Conservation (phyloP, 1,140 invertebrate species). For the Drosophila saltans region DNA sequence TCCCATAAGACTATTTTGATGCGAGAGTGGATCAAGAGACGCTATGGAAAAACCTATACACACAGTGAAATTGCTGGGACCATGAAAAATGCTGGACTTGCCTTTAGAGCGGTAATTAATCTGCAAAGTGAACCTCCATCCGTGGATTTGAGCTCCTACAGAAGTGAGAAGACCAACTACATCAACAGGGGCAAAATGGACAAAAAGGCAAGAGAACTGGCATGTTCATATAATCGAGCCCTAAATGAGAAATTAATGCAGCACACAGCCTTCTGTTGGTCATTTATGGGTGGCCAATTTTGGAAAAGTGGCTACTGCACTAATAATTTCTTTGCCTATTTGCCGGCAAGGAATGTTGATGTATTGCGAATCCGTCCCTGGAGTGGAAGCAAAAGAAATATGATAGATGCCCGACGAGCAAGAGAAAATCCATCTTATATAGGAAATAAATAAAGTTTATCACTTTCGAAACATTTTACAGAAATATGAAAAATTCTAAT, state of each 20-base stretch:
- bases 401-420: background rate
- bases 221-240: background rate
- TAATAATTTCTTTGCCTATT: constrained; percentile 37
- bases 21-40: constrained; percentile 41
- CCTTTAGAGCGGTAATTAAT: background rate
- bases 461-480: background rate
- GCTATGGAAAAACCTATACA: constrained; percentile 38
- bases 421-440: too few relatives aligned
- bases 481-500: too few relatives aligned
- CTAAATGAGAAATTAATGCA: constrained; percentile 27
- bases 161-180: background rate
- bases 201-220: background rate
- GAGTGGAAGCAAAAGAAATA: background rate
- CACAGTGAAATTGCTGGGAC: background rate
- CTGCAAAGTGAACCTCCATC: background rate
- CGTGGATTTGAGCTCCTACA: background rate
- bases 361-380: constrained; percentile 11
- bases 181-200: background rate
- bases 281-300: constrained; percentile 20
- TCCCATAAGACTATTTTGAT: constrained; percentile 27
- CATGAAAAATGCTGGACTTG: background rate
- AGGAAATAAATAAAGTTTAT: too few relatives aligned
- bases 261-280: constrained; percentile 19
- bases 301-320: background rate
- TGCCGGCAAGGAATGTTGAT: constrained; percentile 35